Percentiles rank a stretch among this genome's conserved stretches.
Conservation (phyloP, 2,888 invertebrate genomes). For the Thecophora atra region DNA sequence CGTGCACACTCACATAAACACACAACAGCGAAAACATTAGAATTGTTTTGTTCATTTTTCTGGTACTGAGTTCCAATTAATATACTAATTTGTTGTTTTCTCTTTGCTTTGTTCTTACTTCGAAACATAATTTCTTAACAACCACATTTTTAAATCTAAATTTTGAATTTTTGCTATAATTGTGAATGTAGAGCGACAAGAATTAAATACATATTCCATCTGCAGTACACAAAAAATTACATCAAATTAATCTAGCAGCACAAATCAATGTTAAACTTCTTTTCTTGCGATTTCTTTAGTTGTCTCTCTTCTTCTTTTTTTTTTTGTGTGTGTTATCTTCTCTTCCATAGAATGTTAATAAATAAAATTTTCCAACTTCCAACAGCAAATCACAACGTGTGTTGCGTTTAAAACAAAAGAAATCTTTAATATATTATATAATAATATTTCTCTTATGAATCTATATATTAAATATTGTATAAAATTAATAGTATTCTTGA, state of each 20-base stretch:
- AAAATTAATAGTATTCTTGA: background rate
- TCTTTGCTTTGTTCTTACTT: no score
- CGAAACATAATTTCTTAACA: background rate
- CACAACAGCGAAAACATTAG: conserved; percentile 6
- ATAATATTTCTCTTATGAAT: background rate
- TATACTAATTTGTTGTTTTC: no score
- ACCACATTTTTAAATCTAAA: background rate
- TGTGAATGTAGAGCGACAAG: background rate
- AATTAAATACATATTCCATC: background rate
- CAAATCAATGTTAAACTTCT: no score
- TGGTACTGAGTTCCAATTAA: no score
- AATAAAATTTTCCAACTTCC: conserved; percentile 18
- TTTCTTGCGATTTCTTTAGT: no score
- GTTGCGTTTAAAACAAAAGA: conserved; percentile 14
- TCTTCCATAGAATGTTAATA: background rate
- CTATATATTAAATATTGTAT: background rate
- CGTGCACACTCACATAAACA: background rate
- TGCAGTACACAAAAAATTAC: background rate
- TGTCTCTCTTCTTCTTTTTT: no score
- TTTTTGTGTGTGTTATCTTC: no score
- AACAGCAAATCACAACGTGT: conserved; percentile 28
- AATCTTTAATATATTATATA: background rate
- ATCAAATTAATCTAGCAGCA: background rate
- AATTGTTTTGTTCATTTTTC: background rate
- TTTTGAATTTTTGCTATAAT: background rate